phyloP scores from a whole-genome alignment of 2,797 vertebrate genomes.

The Salmo trutta region DNA sequence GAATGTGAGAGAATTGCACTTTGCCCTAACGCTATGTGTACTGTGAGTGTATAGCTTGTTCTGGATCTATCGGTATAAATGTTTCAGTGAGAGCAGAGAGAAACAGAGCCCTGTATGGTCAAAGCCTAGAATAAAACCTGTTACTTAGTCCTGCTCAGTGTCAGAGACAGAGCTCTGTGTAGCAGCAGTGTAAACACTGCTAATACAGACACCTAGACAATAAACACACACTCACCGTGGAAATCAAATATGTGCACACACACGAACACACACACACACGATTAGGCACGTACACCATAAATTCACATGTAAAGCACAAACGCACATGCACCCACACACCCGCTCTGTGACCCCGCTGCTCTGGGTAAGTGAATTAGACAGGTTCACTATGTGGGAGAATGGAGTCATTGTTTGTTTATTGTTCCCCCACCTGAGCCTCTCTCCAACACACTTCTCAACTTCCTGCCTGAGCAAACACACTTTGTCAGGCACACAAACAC shows the following conservation, averaged over 20 bases:
- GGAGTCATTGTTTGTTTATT: conserved; percentile 1
- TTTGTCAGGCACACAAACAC: background rate
- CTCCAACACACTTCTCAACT: conserved; percentile 14
- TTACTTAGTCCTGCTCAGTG: conserved; percentile 12
- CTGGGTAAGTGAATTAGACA: background rate
- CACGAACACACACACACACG: background rate
- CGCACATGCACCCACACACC: background rate
- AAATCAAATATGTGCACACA: background rate
- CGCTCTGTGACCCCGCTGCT: too few relatives aligned
- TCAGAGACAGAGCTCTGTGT: background rate
- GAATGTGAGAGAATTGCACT: background rate
- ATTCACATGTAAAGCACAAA: background rate
- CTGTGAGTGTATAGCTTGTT: background rate
- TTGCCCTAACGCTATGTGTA: background rate
- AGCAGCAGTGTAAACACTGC: conserved; percentile 23
- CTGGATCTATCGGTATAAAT: background rate
- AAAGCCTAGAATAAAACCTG: background rate
- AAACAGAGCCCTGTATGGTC: conserved; percentile 8
- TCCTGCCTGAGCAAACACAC: conserved; percentile 10
- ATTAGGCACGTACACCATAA: background rate
- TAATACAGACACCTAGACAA: background rate
- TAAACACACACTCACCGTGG: background rate
- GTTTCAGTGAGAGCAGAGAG: background rate
- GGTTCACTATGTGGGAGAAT: conserved; percentile 5
- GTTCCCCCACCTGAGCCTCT: background rate